phyloP scores from a whole-genome alignment of 1,140 invertebrate genomes.

The Popillia japonica region DNA sequence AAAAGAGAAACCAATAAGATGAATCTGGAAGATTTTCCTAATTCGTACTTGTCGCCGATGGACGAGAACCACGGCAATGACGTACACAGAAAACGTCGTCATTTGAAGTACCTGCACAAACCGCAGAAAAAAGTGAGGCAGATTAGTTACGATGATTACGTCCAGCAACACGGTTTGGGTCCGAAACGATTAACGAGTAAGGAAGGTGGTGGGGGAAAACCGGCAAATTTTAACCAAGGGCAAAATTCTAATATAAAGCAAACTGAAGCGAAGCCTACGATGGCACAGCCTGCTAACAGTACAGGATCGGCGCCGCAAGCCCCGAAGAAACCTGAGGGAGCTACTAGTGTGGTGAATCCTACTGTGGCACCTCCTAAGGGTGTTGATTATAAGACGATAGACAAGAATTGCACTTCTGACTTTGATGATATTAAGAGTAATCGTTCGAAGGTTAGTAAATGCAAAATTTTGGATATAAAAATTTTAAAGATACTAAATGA shows the following conservation, averaged over 20 bases:
- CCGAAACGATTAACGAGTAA: not conserved
- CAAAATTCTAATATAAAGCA: slow-evolving; percentile 27
- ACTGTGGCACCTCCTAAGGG: not conserved
- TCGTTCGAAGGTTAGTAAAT: slow-evolving; percentile 10
- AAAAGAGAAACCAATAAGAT: not conserved
- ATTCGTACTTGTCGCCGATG: slow-evolving; percentile 23
- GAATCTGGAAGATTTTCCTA: slow-evolving; percentile 4
- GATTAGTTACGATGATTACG: slow-evolving; percentile 20
- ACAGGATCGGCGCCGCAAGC: not conserved
- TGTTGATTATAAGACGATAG: not conserved
- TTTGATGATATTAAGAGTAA: not conserved
- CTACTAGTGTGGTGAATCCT: not conserved
- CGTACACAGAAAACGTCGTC: not conserved
- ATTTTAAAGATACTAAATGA: too few relatives aligned
- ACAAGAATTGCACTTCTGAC: slow-evolving; percentile 25
- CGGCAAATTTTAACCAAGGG: slow-evolving; percentile 14
- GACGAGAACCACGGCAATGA: not conserved
- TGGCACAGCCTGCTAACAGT: not conserved
- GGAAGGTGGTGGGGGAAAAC: not conserved
- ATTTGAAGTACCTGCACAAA: slow-evolving; percentile 13
- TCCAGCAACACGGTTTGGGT: slow-evolving; percentile 6
- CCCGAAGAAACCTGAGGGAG: not conserved
- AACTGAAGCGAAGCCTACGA: not conserved
- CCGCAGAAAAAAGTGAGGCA: not conserved
- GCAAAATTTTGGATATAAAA: too few relatives aligned